A percentile compares a stretch with the other conserved stretches of the same genome.
Evolutionary conservation across 2,797 vertebrate species (phyloP).

Genomic region (Paramormyrops hopkinsi): DNA sequence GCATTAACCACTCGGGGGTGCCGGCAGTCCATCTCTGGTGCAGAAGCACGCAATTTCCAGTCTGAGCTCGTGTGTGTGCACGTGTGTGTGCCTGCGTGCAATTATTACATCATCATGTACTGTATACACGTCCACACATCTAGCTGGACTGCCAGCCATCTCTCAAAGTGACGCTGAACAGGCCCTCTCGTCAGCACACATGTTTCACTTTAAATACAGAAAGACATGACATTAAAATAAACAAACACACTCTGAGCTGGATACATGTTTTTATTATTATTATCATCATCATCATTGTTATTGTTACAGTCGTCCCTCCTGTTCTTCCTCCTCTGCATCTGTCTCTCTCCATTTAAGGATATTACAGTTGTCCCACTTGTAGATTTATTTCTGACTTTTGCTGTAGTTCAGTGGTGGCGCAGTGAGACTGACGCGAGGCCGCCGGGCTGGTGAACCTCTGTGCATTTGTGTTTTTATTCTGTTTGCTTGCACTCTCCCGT

Average conservation of each 20-base stretch:
- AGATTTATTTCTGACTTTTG: not conserved
- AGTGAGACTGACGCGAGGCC: not conserved
- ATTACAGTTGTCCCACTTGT: not conserved
- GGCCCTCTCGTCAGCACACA: not conserved
- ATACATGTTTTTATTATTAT: not conserved
- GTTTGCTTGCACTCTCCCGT: not conserved
- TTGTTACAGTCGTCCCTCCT: not conserved
- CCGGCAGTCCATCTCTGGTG: not conserved
- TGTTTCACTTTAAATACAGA: not conserved
- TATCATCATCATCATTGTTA: not conserved
- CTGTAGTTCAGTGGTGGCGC: not conserved
- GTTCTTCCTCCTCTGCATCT: not conserved
- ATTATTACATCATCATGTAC: not conserved
- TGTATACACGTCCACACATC: not conserved
- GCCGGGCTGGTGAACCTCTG: not conserved
- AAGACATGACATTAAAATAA: not conserved
- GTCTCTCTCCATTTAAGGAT: not conserved
- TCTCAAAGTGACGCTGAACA: not conserved
- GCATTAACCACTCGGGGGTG: not conserved
- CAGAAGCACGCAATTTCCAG: not conserved
- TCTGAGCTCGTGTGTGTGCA: not conserved
- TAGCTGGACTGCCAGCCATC: not conserved
- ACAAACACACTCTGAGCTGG: not conserved
- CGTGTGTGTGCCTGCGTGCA: slow-evolving; percentile 15
- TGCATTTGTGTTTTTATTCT: not conserved